Conservation (phyloP, 2,113 vertebrate genomes). For the Myotis yumanensis region DNA sequence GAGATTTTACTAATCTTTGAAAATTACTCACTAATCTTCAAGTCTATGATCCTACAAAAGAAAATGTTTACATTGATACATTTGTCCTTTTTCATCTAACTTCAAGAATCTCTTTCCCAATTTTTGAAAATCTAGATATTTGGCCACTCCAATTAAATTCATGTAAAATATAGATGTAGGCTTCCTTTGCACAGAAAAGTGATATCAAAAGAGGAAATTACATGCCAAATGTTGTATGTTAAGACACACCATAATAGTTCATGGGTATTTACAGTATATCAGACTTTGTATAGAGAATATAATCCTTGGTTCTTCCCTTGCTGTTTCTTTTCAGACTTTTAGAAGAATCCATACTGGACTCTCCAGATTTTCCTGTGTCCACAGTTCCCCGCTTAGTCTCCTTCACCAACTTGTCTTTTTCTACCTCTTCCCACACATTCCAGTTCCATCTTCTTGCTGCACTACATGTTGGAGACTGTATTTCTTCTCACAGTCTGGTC, state of each 20-base stretch:
- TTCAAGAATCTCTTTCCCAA: not conserved
- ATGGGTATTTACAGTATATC: not conserved
- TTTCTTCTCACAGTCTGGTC: not conserved
- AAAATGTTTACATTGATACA: not conserved
- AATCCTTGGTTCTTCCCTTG: not conserved
- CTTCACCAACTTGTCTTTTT: not conserved
- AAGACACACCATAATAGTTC: not conserved
- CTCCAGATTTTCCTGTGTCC: not conserved
- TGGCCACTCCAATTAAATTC: not conserved
- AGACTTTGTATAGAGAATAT: not conserved
- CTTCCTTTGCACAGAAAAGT: not conserved
- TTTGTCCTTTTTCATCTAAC: conserved; percentile 3
- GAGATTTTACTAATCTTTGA: not conserved
- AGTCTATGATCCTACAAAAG: not conserved
- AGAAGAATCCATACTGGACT: not conserved
- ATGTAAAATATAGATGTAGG: not conserved
- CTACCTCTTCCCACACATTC: not conserved
- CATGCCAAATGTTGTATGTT: not conserved
- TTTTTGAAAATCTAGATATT: not conserved
- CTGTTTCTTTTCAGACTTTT: not conserved
- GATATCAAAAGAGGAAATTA: not conserved
- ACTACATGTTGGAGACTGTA: not conserved
- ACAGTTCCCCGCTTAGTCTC: not conserved
- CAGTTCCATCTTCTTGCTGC: not conserved
- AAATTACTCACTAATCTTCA: not conserved